Conservation (phyloP, 2,888 invertebrate genomes). For the Ptilodon capucinus region DNA sequence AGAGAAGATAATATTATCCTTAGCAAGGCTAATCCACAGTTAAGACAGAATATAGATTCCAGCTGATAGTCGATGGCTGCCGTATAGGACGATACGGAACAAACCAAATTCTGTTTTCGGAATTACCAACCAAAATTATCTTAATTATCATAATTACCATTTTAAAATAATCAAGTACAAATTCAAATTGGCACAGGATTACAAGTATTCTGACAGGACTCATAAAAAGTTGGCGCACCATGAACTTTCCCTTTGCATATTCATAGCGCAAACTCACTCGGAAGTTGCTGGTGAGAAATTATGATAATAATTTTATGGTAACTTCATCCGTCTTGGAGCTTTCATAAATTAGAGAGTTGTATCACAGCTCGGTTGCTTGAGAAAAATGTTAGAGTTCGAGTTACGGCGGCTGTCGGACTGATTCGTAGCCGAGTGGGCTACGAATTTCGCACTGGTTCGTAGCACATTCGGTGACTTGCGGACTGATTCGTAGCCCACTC, state of each 20-base stretch:
- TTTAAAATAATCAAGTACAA: slow-evolving; percentile 43
- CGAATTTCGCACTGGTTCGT: too few species aligned
- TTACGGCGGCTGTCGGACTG: too few species aligned
- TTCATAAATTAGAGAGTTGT: slow-evolving; percentile 54
- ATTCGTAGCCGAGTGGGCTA: too few species aligned
- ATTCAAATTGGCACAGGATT: slow-evolving; percentile 67
- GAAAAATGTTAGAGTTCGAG: neutral
- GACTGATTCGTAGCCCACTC: too few species aligned
- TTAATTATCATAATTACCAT: slow-evolving; percentile 17
- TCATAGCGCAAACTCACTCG: slow-evolving; percentile 73
- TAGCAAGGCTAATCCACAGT: too few species aligned
- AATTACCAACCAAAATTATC: slow-evolving; percentile 30
- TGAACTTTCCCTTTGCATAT: slow-evolving; percentile 78
- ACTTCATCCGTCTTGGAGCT: slow-evolving; percentile 71
- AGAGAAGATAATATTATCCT: too few species aligned
- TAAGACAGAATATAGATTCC: too few species aligned
- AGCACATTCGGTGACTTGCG: too few species aligned
- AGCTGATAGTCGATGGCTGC: too few species aligned
- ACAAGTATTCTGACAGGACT: slow-evolving; percentile 68
- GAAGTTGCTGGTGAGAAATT: slow-evolving; percentile 80
- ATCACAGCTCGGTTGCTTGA: neutral
- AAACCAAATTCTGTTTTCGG: slow-evolving; percentile 25
- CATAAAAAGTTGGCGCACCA: slow-evolving; percentile 68
- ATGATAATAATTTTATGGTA: slow-evolving; percentile 77
- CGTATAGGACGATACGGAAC: too few species aligned